Evolutionary conservation across 2,113 vertebrate genomes (phyloP), one percentile per base, ranked within the genome.

Genomic region (Chitala chitala): DNA sequence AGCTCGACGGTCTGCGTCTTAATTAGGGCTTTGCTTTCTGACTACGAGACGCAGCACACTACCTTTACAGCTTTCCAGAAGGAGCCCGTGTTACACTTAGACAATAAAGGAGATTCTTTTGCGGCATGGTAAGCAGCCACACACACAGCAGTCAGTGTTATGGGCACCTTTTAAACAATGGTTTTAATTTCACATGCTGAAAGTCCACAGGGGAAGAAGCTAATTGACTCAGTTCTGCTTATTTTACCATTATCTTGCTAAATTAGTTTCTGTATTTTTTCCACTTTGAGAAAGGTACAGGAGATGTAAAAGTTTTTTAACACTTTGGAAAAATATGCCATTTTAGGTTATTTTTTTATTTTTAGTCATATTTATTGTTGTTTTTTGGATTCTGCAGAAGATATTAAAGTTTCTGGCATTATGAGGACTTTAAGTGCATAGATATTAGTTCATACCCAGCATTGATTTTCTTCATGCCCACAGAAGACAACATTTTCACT

Each of bases 341-440:
- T n/a, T n/a, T n/a, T n/a, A n/a, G n/a, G n/a, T n/a, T 46, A 24
- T 68, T 24, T 22, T 24, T 24, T 46, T 46, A 46, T 24, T 24
- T 46, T 24, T 12, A 48, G 40, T 24, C 40, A 24, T 5, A 24
- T 22, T 42, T 42, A 68, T 13, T 46, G 24, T 24, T 12, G 15
- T 31, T 59, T 9, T 22, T 65, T 65, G 33, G 36, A 42, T 15
- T 10, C 38, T 66, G 44, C 15, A 20, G 46, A 69, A 69, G 51
- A 66, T 66, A 33, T 59, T 40, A 64, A 36, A 36, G 33, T 17
- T n/a, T 36, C 29, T 38, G 3, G 15, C 59, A 63, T 58, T 38
- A 50, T 50, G 17, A 68, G 6, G 38, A 29, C 69, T 71, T 36
- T 20, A 71, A 54, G n/a, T 40, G 51, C 69, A 71, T 71, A 46